These are phyloP conservation scores for Rostratula benghalensis DNA, from an alignment of 2,113 vertebrate species.

Conservation along the genomic window DNA sequence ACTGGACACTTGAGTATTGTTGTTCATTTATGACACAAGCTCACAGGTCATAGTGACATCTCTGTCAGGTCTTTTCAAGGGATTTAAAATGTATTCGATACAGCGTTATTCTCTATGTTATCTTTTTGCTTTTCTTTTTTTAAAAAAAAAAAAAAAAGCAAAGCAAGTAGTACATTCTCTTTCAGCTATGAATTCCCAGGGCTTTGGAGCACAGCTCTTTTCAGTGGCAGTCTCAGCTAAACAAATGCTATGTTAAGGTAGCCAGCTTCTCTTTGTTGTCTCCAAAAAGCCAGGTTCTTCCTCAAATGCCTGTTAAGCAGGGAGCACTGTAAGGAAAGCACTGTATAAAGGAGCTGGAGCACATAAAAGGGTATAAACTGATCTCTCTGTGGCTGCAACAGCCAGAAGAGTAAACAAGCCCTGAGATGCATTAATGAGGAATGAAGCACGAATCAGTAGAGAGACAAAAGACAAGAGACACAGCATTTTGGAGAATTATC, in stretches of 20 bases:
- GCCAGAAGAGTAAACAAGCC: not conserved
- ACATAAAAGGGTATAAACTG: not conserved
- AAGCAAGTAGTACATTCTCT: not conserved
- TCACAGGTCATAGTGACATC: not conserved
- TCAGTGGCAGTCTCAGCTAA: not conserved
- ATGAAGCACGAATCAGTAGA: not conserved
- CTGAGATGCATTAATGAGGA: not conserved
- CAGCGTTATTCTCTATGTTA: not conserved
- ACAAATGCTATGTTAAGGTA: rapidly evolving
- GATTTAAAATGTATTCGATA: not conserved
- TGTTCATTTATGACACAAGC: not conserved
- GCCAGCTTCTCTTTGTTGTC: rapidly evolving
- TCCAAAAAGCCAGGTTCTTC: not conserved
- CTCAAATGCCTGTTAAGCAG: not conserved
- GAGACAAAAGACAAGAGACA: not conserved
- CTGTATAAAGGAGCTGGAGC: not conserved
- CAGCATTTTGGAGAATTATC: not conserved
- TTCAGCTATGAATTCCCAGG: not conserved
- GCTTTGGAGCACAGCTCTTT: not conserved
- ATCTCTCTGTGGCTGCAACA: not conserved
- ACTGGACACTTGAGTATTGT: not conserved
- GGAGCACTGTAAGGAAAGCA: not conserved
- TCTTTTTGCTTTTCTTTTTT: too few species aligned
- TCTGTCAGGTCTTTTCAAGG: not conserved
- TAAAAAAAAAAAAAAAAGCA: not conserved